Evolutionary conservation across 2,113 vertebrate species (phyloP).

Genomic region (Tapirus terrestris): DNA sequence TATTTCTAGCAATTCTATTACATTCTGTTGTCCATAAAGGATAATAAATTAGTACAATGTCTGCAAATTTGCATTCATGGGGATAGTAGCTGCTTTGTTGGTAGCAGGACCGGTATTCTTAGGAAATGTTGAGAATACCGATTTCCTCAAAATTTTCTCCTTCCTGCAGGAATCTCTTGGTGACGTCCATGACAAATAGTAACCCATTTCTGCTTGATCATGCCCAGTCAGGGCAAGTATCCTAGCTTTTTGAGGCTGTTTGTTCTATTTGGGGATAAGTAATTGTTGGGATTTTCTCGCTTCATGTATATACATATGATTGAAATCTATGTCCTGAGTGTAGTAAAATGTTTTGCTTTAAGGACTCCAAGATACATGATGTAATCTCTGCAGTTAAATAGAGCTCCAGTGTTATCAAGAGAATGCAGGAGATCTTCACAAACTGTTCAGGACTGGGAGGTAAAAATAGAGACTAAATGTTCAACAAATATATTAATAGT

Average conservation of each 20-base stretch:
- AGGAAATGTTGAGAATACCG: not conserved
- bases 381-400: not conserved
- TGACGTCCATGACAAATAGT: not conserved
- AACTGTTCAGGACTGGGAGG: not conserved
- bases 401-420: not conserved
- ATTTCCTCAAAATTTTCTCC: not conserved
- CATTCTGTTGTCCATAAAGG: not conserved
- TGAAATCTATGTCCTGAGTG: not conserved
- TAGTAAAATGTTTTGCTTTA: slow-evolving; percentile 15
- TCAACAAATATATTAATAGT: slow-evolving; percentile 42
- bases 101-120: not conserved
- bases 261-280: not conserved
- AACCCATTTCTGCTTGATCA: not conserved
- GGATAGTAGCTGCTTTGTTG: not conserved
- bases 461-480: slow-evolving; percentile 36
- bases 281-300: not conserved
- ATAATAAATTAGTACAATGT: not conserved
- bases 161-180: not conserved
- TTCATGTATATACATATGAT: not conserved
- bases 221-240: not conserved
- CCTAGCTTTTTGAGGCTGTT: not conserved
- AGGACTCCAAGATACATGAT: not conserved
- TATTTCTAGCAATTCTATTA: not conserved
- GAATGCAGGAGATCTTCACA: not conserved
- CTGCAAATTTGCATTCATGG: not conserved